Percentiles rank a stretch among this genome's conserved stretches.
Evolutionary conservation across 2,797 vertebrate genomes (phyloP).

Genomic region (Catharus ustulatus): DNA sequence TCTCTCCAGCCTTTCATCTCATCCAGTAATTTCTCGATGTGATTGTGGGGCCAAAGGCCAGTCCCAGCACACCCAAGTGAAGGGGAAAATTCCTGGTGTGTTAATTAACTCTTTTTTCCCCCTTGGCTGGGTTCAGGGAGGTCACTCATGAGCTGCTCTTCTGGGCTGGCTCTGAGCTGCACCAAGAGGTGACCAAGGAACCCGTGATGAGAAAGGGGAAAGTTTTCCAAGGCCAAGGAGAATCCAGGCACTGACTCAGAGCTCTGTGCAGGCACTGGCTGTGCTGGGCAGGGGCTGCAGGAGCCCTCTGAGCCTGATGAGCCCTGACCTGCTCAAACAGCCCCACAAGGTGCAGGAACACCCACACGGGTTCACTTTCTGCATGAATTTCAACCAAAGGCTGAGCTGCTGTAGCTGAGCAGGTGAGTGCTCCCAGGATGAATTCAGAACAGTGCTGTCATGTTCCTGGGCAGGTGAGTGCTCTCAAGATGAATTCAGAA

Average conservation of each 20-base stretch:
- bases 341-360: not conserved
- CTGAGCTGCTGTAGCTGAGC: not conserved
- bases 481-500: not conserved
- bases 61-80: not conserved
- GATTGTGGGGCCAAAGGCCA: not conserved
- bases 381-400: not conserved
- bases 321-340: not conserved
- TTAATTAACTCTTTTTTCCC: not conserved
- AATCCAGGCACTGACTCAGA: not conserved
- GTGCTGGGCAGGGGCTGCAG: not conserved
- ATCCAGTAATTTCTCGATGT: not conserved
- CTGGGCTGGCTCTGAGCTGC: not conserved
- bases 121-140: not conserved
- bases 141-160: not conserved
- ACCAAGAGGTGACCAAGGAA: rapidly evolving
- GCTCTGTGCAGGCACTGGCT: not conserved
- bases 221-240: not conserved
- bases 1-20: not conserved
- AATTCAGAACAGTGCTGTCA: not conserved
- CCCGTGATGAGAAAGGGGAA: not conserved
- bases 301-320: rapidly evolving
- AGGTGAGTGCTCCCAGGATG: not conserved
- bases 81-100: not conserved
- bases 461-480: not conserved
- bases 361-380: rapidly evolving